Evolutionary conservation across 2,888 invertebrate species (phyloP).

Genomic region (Volucella bombylans): DNA sequence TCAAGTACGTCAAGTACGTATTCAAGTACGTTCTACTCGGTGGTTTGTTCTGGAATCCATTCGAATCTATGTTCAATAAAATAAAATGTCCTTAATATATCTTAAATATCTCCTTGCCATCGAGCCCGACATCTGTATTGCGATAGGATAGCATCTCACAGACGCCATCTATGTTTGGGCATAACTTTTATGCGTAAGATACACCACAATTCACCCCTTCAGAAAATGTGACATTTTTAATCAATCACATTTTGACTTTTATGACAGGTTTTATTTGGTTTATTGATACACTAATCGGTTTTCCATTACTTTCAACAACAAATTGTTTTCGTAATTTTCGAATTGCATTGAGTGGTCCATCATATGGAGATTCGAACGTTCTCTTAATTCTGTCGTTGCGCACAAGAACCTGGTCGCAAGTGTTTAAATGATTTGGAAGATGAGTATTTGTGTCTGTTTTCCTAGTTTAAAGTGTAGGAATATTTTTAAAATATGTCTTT

Average conservation of each 20-base stretch:
- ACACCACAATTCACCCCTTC: neutral
- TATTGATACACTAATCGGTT: neutral
- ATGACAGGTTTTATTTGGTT: neutral
- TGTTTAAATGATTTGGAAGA: constrained; percentile 1
- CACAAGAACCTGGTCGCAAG: constrained; percentile 1
- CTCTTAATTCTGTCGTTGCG: neutral
- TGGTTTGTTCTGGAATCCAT: too few relatives aligned
- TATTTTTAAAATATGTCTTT: constrained; percentile 1
- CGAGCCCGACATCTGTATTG: too few relatives aligned
- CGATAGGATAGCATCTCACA: too few relatives aligned
- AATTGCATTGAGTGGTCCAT: neutral
- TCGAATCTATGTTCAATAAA: too few relatives aligned
- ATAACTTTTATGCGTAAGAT: too few relatives aligned
- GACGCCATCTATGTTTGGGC: too few relatives aligned
- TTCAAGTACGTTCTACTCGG: too few relatives aligned
- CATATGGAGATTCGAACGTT: neutral
- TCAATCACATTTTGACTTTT: neutral
- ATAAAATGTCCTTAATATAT: too few relatives aligned
- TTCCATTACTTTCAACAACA: neutral
- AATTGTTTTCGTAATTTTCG: constrained; percentile 2
- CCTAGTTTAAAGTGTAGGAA: neutral
- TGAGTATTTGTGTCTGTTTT: neutral
- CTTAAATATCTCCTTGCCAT: too few relatives aligned
- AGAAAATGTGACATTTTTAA: too few relatives aligned
- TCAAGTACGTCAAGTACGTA: too few relatives aligned